Evolutionary conservation across 2,113 vertebrate species (phyloP).

Genomic region (Pterophyllum scalare): DNA sequence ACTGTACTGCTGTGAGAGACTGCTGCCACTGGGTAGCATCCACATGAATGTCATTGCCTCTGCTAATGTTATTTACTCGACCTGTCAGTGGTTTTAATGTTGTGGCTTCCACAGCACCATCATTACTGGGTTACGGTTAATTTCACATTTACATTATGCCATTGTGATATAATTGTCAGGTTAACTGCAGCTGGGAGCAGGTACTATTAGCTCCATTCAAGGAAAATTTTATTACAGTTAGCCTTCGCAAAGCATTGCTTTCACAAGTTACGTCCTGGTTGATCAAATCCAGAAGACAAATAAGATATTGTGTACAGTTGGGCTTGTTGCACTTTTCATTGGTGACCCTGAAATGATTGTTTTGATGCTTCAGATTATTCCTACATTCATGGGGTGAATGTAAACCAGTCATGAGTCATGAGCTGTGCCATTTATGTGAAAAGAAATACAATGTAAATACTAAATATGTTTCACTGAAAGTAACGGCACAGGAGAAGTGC

Average conservation of each 20-base stretch:
- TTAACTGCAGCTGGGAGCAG: slow-evolving; percentile 27
- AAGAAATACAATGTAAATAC: neutral
- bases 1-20: neutral
- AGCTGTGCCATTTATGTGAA: neutral
- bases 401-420: neutral
- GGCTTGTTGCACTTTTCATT: neutral
- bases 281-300: neutral
- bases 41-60: neutral
- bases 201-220: slow-evolving; percentile 34
- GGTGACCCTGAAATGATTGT: too few species aligned
- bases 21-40: neutral
- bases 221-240: neutral
- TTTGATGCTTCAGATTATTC: neutral
- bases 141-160: neutral
- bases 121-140: accelerated
- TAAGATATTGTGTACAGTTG: neutral
- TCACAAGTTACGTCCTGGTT: neutral
- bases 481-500: neutral
- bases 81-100: neutral
- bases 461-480: neutral
- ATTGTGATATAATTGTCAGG: slow-evolving; percentile 1
- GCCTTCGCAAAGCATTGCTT: neutral
- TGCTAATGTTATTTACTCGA: neutral
- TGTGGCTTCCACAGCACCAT: neutral
- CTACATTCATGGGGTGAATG: neutral